Conservation (phyloP, 2,113 vertebrate species). For the Percina caprodes region DNA sequence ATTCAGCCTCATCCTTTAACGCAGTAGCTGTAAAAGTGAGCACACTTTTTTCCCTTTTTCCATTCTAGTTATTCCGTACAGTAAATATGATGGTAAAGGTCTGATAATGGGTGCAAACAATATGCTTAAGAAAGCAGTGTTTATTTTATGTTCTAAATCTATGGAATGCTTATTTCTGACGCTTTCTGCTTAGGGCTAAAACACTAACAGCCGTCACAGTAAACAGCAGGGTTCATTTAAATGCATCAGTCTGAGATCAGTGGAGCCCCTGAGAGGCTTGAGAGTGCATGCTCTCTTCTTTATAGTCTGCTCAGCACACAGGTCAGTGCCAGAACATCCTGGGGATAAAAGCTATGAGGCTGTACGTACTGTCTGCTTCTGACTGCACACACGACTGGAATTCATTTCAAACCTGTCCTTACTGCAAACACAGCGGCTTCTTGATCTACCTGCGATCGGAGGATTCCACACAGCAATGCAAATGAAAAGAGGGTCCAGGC, state of each 20-base stretch:
- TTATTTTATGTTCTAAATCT: slow-evolving; percentile 31
- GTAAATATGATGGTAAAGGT: slow-evolving; percentile 10
- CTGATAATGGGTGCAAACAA: slow-evolving; percentile 8
- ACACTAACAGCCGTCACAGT: slow-evolving; percentile 9
- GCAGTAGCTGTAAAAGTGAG: not conserved
- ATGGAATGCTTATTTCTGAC: slow-evolving; percentile 5
- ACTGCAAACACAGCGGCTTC: slow-evolving; percentile 13
- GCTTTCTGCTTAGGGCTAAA: slow-evolving; percentile 22
- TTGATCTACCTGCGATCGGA: slow-evolving; percentile 81
- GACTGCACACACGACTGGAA: not conserved
- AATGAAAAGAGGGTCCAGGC: slow-evolving; percentile 78
- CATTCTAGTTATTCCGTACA: not conserved
- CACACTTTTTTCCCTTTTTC: not conserved
- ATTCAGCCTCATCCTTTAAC: not conserved
- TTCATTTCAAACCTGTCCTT: slow-evolving; percentile 33
- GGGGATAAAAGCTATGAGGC: slow-evolving; percentile 38
- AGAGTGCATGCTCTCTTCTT: slow-evolving; percentile 34
- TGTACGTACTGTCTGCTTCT: slow-evolving; percentile 14
- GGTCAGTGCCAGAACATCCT: slow-evolving; percentile 35
- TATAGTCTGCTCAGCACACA: slow-evolving; percentile 51
- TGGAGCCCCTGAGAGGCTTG: slow-evolving; percentile 34
- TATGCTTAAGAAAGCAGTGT: slow-evolving; percentile 1
- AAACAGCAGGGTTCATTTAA: slow-evolving; percentile 23
- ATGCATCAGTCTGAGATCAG: slow-evolving; percentile 46
- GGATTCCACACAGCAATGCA: slow-evolving; percentile 81